Evolutionary conservation across 1,140 invertebrate species (phyloP), one percentile per base, ranked within the genome.

Genomic region (Drosophila lowei): DNA sequence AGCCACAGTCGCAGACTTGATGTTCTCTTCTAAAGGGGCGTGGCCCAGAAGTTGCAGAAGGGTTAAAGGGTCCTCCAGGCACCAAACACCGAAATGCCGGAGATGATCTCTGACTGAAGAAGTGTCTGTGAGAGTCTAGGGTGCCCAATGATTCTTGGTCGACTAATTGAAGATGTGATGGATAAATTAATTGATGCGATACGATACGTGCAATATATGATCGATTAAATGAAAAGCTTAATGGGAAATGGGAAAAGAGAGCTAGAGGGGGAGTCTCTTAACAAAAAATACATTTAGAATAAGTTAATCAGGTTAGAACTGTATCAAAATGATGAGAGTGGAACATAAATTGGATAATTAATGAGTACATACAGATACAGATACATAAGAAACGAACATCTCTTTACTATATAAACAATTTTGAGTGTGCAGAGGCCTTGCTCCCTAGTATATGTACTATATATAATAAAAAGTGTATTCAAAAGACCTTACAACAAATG

Each of bases 1-100:
- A 38, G 38, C 21, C 57, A 64, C 57, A 66, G 44, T 49, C 63
- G 56, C 41, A 41, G 41, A 43, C 60, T 68, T 67, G 38, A 34
- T 30, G 9, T 48, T 16, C 25, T 38, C 50, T 60, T 67, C 46
- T 43, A 18, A 11, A 47, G 62, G 64, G 79, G 79, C 75, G 79
- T 83, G 54, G 50, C 70, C 54, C 79, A 66, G 15, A 71, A 71
- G 79, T 83, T 74, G 79, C 74, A 77, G 60, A 77, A 78, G 75
- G 76, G 68, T 67, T 73, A 57, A 73, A 58, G 70, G 70, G 52
- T 57, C 49, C 11, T n/a, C 8, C 5, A 49, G 47, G 18, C 23
- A n/a, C n/a, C n/a, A n/a, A n/a, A 62, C 23, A 42, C 28, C 34
- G 44, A 34, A 15, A 63, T 56, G 41, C 47, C 38, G 53, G 18